Evolutionary conservation across 2,797 vertebrate species (phyloP), one percentile per base, ranked within the genome.

Genomic region (Carcharodon carcharias): DNA sequence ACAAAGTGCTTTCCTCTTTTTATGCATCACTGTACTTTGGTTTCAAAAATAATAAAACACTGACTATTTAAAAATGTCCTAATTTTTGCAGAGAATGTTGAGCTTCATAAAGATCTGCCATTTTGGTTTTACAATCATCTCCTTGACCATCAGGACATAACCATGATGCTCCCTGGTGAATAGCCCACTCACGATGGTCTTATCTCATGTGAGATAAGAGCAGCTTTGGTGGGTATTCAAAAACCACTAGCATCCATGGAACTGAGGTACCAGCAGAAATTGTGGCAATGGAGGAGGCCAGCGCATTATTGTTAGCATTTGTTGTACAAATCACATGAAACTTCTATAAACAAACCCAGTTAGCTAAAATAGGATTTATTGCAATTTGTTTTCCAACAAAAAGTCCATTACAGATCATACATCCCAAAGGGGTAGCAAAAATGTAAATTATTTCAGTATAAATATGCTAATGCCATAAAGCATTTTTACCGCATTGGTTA

Each of bases 401-500:
- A 93, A 93, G n/a, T 45, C 31, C 56, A 65, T 26, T 9, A n/a
- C 67, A 93, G 61, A 93, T 67, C 61, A 45, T 93, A 91, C 40
- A 40, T 93, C 63, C 61, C 61, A 93, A 67, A 67, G n/a, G n/a
- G 61, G 21, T 45, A 93, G n/a, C 40, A 93, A 93, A 92, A 93
- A 65, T 93, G n/a, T 45, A 67, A 67, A 67, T 93, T 93, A 65
- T 63, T 45, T 93, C 18, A 26, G 91, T 67, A 40, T 65, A 65
- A 67, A 93, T 67, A 93, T 40, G 91, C n/a, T n/a, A 45, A 26
- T 26, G 9, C 91, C n/a, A 93, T 65, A 26, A 23, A 65, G n/a
- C 45, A 67, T 65, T 93, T 73, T n/a, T 93, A n/a, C 45, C 26
- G 7, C 35, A 93, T 45, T 65, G 61, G 56, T 26, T 65, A 28